phyloP scores from a whole-genome alignment of 2,797 vertebrate genomes.

The Eurystomus glaucurus region DNA sequence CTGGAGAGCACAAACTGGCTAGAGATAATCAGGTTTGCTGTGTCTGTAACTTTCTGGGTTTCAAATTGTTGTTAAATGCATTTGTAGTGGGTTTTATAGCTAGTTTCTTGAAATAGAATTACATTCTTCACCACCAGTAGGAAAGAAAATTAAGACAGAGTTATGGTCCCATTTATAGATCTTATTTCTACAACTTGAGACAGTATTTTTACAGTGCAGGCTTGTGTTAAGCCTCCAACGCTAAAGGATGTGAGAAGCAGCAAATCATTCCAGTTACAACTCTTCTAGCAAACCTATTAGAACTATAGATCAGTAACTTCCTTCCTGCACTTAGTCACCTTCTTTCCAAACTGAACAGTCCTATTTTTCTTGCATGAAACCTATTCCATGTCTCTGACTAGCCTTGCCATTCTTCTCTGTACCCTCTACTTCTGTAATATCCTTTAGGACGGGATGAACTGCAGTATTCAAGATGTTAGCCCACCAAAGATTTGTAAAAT shows the following conservation, averaged over 20 bases:
- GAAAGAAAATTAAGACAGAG: not conserved
- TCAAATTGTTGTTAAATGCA: not conserved
- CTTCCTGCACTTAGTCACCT: not conserved
- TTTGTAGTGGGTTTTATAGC: conserved; percentile 11
- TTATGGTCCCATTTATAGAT: not conserved
- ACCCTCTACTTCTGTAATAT: conserved; percentile 35
- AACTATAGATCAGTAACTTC: not conserved
- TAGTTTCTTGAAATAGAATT: not conserved
- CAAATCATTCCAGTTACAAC: not conserved
- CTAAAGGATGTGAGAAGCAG: not conserved
- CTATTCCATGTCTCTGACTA: conserved; percentile 8
- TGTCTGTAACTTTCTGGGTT: not conserved
- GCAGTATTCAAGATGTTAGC: conserved; percentile 52
- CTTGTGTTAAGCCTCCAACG: not conserved
- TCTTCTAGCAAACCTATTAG: not conserved
- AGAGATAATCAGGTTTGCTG: conserved; percentile 89
- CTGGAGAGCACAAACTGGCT: conserved; percentile 91
- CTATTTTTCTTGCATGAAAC: conserved; percentile 23
- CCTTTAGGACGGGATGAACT: conserved; percentile 40
- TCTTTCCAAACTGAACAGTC: conserved; percentile 1
- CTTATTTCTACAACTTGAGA: not conserved
- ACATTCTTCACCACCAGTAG: not conserved
- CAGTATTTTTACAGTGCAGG: not conserved
- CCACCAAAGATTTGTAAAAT: conserved; percentile 37
- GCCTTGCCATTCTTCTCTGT: conserved; percentile 45